phyloP scores from a whole-genome alignment of 2,888 invertebrate species.

The Leptinotarsa peninsularis region DNA sequence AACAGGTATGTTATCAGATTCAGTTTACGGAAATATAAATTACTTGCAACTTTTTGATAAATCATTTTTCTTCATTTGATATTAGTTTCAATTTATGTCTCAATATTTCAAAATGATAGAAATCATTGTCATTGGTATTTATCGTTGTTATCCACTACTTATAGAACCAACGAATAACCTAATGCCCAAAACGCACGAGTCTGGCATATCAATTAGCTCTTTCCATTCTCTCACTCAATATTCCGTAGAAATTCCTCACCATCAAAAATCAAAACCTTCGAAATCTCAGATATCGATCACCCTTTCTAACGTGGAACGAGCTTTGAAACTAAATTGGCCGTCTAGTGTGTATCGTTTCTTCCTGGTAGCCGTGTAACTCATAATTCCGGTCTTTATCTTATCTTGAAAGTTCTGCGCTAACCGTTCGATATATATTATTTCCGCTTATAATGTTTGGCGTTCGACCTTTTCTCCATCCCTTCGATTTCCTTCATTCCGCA shows the following conservation, averaged over 20 bases:
- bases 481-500: constrained; percentile 22
- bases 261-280: constrained; percentile 41
- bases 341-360: constrained; percentile 22
- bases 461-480: constrained; percentile 35
- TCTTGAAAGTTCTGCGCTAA: constrained; percentile 38
- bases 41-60: too few species aligned
- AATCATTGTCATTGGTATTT: neutral
- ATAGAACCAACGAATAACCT: constrained; percentile 15
- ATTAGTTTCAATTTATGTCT: too few species aligned
- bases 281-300: constrained; percentile 40
- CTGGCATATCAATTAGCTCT: constrained; percentile 18
- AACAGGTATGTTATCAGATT: too few species aligned
- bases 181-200: constrained; percentile 10
- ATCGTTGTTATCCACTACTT: neutral
- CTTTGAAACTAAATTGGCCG: constrained; percentile 9
- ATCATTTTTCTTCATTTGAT: too few species aligned
- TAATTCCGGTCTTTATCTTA: constrained; percentile 49
- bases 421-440: constrained; percentile 55
- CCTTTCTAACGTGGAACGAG: constrained; percentile 13
- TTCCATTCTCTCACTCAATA: constrained; percentile 32
- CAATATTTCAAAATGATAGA: too few species aligned
- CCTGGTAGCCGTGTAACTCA: constrained; percentile 38
- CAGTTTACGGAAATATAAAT: too few species aligned
- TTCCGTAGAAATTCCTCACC: constrained; percentile 35
- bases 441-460: constrained; percentile 50